Evolutionary conservation across 2,888 invertebrate genomes (phyloP).

Genomic region (Hoplodrina blanda): DNA sequence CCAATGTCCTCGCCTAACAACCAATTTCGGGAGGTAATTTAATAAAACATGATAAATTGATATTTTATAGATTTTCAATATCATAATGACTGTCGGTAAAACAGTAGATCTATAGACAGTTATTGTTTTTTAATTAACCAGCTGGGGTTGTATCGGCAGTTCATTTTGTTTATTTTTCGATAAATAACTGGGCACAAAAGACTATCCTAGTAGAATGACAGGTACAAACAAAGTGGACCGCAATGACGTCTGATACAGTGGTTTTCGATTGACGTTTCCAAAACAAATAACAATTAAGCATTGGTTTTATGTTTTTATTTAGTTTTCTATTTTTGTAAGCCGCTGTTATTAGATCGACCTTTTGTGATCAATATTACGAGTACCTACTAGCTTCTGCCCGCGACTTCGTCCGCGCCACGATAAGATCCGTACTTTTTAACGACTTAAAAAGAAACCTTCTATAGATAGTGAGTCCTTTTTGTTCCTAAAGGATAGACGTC

Average conservation of each 20-base stretch:
- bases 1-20: too few species aligned
- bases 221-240: conserved; percentile 1
- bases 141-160: conserved; percentile 12
- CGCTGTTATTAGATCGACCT: too few species aligned
- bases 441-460: too few species aligned
- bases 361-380: too few species aligned
- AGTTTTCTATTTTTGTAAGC: neutral
- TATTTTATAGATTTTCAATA: conserved; percentile 7
- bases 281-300: conserved; percentile 17
- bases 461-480: too few species aligned
- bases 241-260: conserved; percentile 4
- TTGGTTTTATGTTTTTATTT: neutral
- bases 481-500: too few species aligned
- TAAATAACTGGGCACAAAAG: conserved; percentile 18
- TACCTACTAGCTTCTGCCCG: too few species aligned
- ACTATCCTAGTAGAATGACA: neutral
- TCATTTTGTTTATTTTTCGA: conserved; percentile 45
- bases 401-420: too few species aligned
- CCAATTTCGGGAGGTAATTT: neutral
- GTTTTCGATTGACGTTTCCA: conserved; percentile 12
- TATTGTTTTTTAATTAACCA: conserved; percentile 57
- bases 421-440: too few species aligned
- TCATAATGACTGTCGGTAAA: conserved; percentile 10
- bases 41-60: conserved; percentile 4
- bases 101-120: conserved; percentile 11